phyloP scores from a whole-genome alignment of 1,140 invertebrate genomes.

The Brachionus sp. region DNA sequence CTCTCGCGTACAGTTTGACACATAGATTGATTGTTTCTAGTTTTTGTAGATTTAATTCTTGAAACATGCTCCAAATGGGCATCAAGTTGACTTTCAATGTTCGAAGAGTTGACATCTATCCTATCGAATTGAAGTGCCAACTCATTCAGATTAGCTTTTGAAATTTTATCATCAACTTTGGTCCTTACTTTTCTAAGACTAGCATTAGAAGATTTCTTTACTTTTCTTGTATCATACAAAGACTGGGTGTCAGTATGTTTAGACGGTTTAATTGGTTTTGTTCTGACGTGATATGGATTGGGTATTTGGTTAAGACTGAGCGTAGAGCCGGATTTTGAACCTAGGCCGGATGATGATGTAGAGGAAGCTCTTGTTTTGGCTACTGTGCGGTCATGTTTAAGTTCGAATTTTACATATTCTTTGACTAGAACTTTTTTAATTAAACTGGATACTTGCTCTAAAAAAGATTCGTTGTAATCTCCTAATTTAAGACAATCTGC shows the following conservation, averaged over 20 bases:
- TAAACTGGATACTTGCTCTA: background rate
- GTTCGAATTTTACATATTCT: background rate
- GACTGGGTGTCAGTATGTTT: background rate
- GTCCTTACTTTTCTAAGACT: background rate
- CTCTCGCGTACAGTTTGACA: background rate
- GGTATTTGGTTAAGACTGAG: background rate
- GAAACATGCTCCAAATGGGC: slow-evolving; percentile 18
- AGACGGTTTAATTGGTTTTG: background rate
- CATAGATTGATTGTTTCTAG: background rate
- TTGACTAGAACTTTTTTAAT: background rate
- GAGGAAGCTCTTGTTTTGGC: background rate
- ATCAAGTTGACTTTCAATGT: slow-evolving; percentile 7
- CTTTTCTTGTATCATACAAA: background rate
- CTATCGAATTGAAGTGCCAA: background rate
- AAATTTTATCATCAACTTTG: background rate
- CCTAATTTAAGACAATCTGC: background rate
- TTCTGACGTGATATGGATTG: slow-evolving; percentile 14
- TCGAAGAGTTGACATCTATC: background rate
- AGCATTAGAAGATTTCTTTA: background rate
- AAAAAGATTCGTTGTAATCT: background rate
- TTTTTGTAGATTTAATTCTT: background rate
- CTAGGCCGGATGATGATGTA: background rate
- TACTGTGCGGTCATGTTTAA: background rate
- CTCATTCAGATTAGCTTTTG: background rate
- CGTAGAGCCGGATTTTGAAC: background rate